Base-by-base conservation (phyloP, 2,888 invertebrate species). In the Brachypalpus laphriformis region DNA sequence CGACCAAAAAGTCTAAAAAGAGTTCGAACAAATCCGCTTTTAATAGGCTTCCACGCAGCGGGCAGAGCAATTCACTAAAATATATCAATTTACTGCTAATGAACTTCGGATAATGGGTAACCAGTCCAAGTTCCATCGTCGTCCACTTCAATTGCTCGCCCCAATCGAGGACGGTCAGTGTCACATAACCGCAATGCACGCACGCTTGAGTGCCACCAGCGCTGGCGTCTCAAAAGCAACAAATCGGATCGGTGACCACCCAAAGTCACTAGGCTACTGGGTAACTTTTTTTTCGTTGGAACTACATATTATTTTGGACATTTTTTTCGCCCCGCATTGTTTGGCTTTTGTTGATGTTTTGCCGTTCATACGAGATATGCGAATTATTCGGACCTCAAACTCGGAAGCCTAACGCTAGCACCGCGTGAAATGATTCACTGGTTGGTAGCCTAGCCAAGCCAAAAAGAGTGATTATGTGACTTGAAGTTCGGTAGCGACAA, bases 121-220 rank as follows among this genome's bases (percentile, higher is more conserved):
- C 14, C 37, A 45, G 71, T 68, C 56, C 34, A 54, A 77, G 37
- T 66, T 59, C 8, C 31, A 18, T 37, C 40, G 16, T 9, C 31
- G 31, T 57, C 42, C 71, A 76, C 65, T 65, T 37, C 22, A 34
- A 18, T 54, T 31, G 54, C 45, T 61, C 63, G 56, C 28, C 49
- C 59, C 71, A 47, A 34, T 72, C 78, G 78, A 83, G 78, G 82
- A 74, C 82, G 82, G 78, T 83, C 82, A 83, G 82, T 83, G 82
- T 83, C 82, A 74, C 82, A 78, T 72, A 66, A 45, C 59, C 56
- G 31, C 61, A 65, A n/a, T 59, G 34, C 31, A 70, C 37, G 47
- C 61, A 76, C 31, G 80, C 56, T 22, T 54, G 31, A 72, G 77
- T 61, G 59, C 40, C 25, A 20, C 51, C 8, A 57, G 34, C 42